These are phyloP conservation scores for Spilarctia lutea DNA, from an alignment of 2,888 invertebrate species.

Conservation along the genomic window DNA sequence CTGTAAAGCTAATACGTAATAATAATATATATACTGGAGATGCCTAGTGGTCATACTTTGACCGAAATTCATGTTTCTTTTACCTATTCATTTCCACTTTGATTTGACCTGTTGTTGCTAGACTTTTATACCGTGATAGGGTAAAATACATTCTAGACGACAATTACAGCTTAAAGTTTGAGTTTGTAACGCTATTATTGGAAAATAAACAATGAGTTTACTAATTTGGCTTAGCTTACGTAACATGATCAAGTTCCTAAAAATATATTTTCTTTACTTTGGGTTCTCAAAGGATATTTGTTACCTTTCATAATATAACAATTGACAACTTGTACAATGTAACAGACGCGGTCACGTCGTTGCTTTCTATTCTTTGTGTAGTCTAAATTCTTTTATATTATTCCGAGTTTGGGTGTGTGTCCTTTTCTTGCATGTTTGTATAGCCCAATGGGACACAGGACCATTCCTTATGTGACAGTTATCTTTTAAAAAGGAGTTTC, in stretches of 20 bases:
- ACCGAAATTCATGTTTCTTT: too few relatives aligned
- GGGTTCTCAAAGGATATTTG: neutral
- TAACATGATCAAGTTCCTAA: neutral
- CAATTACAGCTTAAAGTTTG: too few relatives aligned
- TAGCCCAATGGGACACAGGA: too few relatives aligned
- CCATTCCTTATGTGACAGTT: too few relatives aligned
- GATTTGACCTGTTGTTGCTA: neutral
- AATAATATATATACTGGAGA: neutral
- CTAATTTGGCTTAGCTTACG: neutral
- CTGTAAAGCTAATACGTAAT: neutral
- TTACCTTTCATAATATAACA: neutral
- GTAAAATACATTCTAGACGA: too few relatives aligned
- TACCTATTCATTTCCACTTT: neutral
- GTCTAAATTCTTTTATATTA: too few relatives aligned
- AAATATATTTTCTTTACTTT: neutral
- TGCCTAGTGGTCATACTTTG: too few relatives aligned
- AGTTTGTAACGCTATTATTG: neutral
- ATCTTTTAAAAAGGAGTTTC: neutral
- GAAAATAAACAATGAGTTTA: neutral
- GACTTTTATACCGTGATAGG: neutral
- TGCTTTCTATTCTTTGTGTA: too few relatives aligned
- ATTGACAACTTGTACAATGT: too few relatives aligned
- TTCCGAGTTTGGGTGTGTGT: too few relatives aligned
- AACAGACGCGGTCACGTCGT: too few relatives aligned
- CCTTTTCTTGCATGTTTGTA: too few relatives aligned